Percentiles rank a stretch among this genome's conserved stretches.
These are phyloP conservation scores for Mormyrus hasselquistii DNA, from an alignment of 2,797 vertebrate genomes.

Conservation along the genomic window DNA sequence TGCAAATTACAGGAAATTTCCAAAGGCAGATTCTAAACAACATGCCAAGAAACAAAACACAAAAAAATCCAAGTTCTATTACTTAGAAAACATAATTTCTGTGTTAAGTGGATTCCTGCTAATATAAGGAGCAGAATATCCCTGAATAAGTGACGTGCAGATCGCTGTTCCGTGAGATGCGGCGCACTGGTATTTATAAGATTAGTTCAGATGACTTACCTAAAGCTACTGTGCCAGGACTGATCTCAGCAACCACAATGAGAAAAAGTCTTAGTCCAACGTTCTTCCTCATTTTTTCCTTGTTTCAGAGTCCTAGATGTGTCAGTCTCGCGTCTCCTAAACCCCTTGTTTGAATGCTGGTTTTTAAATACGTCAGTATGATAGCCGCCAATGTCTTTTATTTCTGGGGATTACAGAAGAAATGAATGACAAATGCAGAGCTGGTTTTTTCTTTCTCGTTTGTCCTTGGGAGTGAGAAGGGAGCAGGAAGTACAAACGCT, in stretches of 20 bases:
- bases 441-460: conserved; percentile 26
- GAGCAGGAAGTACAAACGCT: not conserved
- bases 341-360: not conserved
- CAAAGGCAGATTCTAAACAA: not conserved
- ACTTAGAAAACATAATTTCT: not conserved
- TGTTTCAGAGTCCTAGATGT: not conserved
- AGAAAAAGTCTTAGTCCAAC: not conserved
- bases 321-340: not conserved
- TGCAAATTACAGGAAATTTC: not conserved
- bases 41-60: not conserved
- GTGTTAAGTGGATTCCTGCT: not conserved
- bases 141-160: not conserved
- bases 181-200: not conserved
- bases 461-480: conserved; percentile 30
- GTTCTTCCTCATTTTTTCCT: not conserved
- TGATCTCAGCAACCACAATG: not conserved
- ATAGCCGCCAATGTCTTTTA: conserved; percentile 30
- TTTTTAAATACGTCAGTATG: conserved; percentile 25
- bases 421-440: conserved; percentile 33
- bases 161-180: not conserved
- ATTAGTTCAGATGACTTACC: not conserved
- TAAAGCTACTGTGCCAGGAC: not conserved
- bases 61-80: not conserved
- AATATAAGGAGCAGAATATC: not conserved
- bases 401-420: conserved; percentile 31